Conservation (phyloP, 1,140 invertebrate genomes). For the Drosophila pseudoananassae region DNA sequence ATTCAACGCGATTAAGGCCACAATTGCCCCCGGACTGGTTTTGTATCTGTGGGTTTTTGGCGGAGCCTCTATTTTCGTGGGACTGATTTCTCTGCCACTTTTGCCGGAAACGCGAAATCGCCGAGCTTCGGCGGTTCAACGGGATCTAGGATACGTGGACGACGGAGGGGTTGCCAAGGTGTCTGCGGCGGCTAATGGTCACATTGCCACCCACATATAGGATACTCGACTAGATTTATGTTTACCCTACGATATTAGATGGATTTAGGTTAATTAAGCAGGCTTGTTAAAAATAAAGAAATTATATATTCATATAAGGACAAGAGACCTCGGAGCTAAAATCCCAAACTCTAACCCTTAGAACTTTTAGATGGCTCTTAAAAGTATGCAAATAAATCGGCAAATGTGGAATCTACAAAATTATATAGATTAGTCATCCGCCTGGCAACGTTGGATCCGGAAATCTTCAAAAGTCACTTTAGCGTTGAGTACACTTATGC, state of each 20-base stretch:
- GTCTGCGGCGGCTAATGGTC: constrained; percentile 45
- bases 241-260: constrained; percentile 20
- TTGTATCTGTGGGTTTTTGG: constrained; percentile 71
- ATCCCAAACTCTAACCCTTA: too few relatives aligned
- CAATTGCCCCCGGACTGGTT: constrained; percentile 40
- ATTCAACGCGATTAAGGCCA: constrained; percentile 61
- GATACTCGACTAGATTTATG: constrained; percentile 2
- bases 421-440: constrained; percentile 16
- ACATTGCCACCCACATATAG: constrained; percentile 57
- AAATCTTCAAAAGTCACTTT: constrained; percentile 2
- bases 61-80: constrained; percentile 59
- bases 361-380: not conserved
- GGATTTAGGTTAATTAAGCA: constrained; percentile 8
- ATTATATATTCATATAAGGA: too few relatives aligned
- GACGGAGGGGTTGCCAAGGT: constrained; percentile 55
- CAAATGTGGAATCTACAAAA: not conserved
- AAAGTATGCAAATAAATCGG: constrained; percentile 15
- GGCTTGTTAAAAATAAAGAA: not conserved
- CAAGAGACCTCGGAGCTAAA: too few relatives aligned
- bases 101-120: constrained; percentile 66
- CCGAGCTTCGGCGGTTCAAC: constrained; percentile 56
- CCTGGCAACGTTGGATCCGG: constrained; percentile 26
- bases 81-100: constrained; percentile 56
- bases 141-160: constrained; percentile 56
- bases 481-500: not conserved